Conservation (phyloP, 2,888 invertebrate species). For the Conchocele bisecta region DNA sequence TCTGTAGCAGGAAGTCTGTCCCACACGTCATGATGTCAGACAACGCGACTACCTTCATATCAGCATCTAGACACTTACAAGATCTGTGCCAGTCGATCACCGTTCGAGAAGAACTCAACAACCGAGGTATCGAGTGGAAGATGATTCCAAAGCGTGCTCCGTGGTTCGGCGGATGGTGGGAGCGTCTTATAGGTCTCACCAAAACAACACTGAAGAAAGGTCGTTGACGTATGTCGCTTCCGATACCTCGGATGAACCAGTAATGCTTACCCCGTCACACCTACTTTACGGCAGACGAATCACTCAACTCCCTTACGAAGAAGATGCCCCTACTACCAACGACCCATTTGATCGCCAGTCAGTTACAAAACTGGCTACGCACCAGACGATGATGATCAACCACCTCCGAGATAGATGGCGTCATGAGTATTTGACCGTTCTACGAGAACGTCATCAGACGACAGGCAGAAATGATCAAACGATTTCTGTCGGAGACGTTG, state of each 20-base stretch:
- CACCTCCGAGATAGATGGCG: too few species aligned
- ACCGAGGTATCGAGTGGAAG: conserved; percentile 27
- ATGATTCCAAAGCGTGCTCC: conserved; percentile 54
- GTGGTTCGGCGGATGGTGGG: conserved; percentile 59
- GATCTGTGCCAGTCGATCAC: too few species aligned
- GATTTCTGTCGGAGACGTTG: too few species aligned
- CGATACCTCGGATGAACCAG: conserved; percentile 18
- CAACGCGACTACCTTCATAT: conserved; percentile 44
- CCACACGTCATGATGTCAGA: conserved; percentile 46
- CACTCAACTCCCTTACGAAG: neutral
- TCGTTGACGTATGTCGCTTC: conserved; percentile 42
- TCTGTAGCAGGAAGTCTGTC: conserved; percentile 29
- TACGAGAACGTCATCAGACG: too few species aligned
- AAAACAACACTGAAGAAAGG: conserved; percentile 40
- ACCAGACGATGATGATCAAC: too few species aligned
- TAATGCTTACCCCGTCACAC: conserved; percentile 50
- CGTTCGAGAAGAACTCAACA: neutral
- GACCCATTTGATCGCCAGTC: too few species aligned
- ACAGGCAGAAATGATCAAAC: too few species aligned
- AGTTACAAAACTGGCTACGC: too few species aligned
- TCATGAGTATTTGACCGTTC: too few species aligned
- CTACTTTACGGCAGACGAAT: conserved; percentile 28
- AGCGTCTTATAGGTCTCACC: conserved; percentile 43
- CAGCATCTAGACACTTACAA: conserved; percentile 30
- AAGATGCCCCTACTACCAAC: too few species aligned